Evolutionary conservation across 2,797 vertebrate species (phyloP).

Genomic region (Brachymystax lenok): DNA sequence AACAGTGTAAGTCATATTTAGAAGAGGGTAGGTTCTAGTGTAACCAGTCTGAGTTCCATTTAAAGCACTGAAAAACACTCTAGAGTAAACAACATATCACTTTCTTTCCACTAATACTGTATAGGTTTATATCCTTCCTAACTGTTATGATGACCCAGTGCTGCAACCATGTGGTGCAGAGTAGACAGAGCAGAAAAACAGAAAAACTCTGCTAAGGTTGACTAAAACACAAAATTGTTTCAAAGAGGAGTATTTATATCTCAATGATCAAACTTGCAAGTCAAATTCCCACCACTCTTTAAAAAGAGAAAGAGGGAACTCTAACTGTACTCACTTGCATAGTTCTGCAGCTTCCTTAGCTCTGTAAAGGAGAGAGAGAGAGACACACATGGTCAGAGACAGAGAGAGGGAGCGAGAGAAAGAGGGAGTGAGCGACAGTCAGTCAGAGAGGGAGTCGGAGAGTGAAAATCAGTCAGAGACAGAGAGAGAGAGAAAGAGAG

Average conservation of each 20-base stretch:
- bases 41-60: not conserved
- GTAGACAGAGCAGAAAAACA: not conserved
- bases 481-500: not conserved
- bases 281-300: too few species aligned
- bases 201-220: not conserved
- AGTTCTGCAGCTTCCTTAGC: conserved; percentile 78
- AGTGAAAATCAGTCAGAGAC: not conserved
- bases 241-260: not conserved
- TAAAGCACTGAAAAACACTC: not conserved
- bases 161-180: not conserved
- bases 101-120: not conserved
- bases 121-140: not conserved
- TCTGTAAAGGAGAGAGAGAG: conserved; percentile 58
- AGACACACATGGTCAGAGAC: conserved; percentile 4
- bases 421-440: not conserved
- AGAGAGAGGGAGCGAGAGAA: not conserved
- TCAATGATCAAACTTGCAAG: not conserved
- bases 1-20: not conserved
- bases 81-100: not conserved
- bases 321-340: conserved; percentile 68
- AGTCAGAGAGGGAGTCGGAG: conserved; percentile 3
- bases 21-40: too few species aligned
- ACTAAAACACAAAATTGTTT: not conserved
- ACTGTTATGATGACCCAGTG: not conserved
- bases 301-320: not conserved